These are phyloP conservation scores for Drosophila aldrichi DNA, from an alignment of 2,888 invertebrate genomes.

Conservation along the genomic window DNA sequence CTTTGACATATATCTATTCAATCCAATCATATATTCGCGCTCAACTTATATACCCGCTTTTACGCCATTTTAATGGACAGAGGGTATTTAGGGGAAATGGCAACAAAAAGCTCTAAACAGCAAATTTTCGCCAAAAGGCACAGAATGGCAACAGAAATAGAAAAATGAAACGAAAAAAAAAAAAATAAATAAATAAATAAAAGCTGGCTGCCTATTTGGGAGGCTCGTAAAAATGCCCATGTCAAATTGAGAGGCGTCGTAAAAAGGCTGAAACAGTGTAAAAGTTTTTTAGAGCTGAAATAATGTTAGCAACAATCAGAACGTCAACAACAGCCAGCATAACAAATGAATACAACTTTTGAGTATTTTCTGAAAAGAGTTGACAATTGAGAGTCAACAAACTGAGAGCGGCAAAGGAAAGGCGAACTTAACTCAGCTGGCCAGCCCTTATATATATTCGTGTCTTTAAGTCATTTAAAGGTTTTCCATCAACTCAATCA, in stretches of 20 bases:
- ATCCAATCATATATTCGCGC: not conserved
- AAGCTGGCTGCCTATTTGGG: slow-evolving; percentile 60
- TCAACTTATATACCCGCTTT: not conserved
- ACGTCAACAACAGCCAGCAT: slow-evolving; percentile 26
- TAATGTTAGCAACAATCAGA: slow-evolving; percentile 52
- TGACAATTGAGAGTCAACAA: slow-evolving; percentile 41
- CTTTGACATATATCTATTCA: too few species aligned
- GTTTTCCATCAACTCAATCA: slow-evolving; percentile 19
- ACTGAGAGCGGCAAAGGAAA: slow-evolving; percentile 21
- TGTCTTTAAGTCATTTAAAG: not conserved
- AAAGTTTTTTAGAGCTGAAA: slow-evolving; percentile 63
- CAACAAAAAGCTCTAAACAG: slow-evolving; percentile 45
- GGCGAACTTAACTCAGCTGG: not conserved
- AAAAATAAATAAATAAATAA: too few species aligned
- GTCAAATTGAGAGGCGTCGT: slow-evolving; percentile 57
- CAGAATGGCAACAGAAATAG: slow-evolving; percentile 42
- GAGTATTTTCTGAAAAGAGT: slow-evolving; percentile 23
- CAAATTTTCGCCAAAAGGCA: slow-evolving; percentile 9
- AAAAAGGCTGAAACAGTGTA: slow-evolving; percentile 30
- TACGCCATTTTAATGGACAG: not conserved
- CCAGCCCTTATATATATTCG: not conserved
- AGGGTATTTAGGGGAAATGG: slow-evolving; percentile 21
- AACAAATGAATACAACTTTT: slow-evolving; percentile 51
- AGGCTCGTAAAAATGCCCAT: slow-evolving; percentile 62
- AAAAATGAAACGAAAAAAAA: slow-evolving; percentile 33